A percentile compares a stretch with the other conserved stretches of the same genome.
Evolutionary conservation across 2,113 vertebrate genomes (phyloP).

Genomic region (Strix aluco): DNA sequence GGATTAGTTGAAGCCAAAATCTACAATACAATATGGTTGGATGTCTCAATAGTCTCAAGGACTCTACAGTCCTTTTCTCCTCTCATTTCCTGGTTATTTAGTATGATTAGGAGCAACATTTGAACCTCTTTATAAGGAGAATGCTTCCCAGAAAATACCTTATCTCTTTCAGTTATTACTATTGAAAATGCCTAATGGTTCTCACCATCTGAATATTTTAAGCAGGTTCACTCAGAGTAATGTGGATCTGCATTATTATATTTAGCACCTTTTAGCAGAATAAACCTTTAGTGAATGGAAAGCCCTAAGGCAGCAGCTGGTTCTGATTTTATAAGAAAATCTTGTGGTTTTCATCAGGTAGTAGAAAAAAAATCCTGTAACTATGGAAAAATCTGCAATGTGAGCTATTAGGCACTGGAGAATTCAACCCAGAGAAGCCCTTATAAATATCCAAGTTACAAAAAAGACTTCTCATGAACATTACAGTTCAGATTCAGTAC

Average conservation of each 20-base stretch:
- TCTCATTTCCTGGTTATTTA: not conserved
- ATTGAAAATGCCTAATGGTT: constrained; percentile 19
- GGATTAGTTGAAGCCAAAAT: not conserved
- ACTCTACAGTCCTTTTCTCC: not conserved
- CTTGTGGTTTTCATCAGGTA: constrained; percentile 24
- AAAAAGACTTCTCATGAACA: not conserved
- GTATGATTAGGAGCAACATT: not conserved
- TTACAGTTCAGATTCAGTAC: not conserved
- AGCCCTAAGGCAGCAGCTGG: constrained; percentile 16
- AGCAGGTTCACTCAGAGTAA: constrained; percentile 13
- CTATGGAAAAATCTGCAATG: not conserved
- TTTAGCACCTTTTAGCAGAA: constrained; percentile 37
- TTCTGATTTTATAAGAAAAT: constrained; percentile 28
- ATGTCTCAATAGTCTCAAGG: not conserved
- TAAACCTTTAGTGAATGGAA: constrained; percentile 18
- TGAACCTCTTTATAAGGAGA: not conserved
- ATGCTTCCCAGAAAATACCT: constrained; percentile 28
- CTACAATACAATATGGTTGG: not conserved
- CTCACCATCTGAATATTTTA: constrained; percentile 47
- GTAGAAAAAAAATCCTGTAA: not conserved
- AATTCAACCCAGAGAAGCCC: not conserved
- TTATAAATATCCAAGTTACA: not conserved
- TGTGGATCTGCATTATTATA: not conserved
- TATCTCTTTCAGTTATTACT: constrained; percentile 12
- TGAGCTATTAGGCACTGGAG: not conserved